Conservation (phyloP, 2,797 vertebrate species). For the Acanthopagrus latus region DNA sequence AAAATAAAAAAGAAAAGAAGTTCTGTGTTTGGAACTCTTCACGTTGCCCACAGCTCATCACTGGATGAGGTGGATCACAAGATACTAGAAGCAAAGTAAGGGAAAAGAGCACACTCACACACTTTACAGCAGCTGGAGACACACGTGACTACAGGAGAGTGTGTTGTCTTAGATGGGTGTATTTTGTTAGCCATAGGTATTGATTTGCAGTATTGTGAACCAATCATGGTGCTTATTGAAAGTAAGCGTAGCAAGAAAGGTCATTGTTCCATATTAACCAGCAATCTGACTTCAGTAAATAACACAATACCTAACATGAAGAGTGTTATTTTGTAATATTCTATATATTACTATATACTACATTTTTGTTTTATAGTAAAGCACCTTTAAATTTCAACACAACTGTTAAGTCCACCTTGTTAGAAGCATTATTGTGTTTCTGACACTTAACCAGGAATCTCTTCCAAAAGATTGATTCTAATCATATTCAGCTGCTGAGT, state of each 20-base stretch:
- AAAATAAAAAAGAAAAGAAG: constrained; percentile 98
- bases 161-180: not conserved
- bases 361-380: too few species aligned
- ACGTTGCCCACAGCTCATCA: constrained; percentile 97
- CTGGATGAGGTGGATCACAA: constrained; percentile 99
- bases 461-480: too few species aligned
- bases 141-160: not conserved
- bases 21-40: constrained; percentile 96
- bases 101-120: not conserved
- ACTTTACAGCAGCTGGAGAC: not conserved
- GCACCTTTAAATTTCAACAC: too few species aligned
- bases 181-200: not conserved
- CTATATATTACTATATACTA: too few species aligned
- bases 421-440: too few species aligned
- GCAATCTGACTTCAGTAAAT: too few species aligned
- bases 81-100: constrained; percentile 99
- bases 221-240: not conserved
- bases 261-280: not conserved
- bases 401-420: too few species aligned
- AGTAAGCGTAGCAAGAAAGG: not conserved
- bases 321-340: too few species aligned
- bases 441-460: too few species aligned
- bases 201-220: not conserved
- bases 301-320: too few species aligned
- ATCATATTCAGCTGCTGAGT: too few species aligned